phyloP scores from a whole-genome alignment of 2,113 vertebrate genomes.

The Ascaphus truei region DNA sequence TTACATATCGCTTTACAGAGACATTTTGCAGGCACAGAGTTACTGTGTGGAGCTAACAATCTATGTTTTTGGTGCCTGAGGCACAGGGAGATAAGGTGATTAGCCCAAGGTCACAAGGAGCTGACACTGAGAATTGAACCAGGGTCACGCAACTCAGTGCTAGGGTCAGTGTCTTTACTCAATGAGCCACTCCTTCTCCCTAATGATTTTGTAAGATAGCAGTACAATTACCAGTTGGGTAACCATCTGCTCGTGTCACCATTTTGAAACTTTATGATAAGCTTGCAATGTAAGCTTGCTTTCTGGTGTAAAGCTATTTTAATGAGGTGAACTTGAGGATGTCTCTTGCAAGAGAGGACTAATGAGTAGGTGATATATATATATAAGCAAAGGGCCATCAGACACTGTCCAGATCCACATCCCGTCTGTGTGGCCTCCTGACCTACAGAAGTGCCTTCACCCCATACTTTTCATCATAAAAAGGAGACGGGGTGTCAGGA shows the following conservation, averaged over 20 bases:
- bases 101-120: too few species aligned
- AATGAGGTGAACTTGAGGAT: constrained; percentile 20
- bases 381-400: neutral
- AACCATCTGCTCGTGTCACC: neutral
- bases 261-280: neutral
- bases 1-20: too few species aligned
- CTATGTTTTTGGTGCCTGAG: too few species aligned
- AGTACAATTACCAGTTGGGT: neutral
- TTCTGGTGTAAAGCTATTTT: constrained; percentile 2
- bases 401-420: constrained; percentile 11
- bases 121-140: neutral
- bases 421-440: neutral
- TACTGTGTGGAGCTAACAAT: too few species aligned
- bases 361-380: neutral
- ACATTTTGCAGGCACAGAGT: too few species aligned
- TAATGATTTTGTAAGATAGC: neutral
- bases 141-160: too few species aligned
- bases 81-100: too few species aligned
- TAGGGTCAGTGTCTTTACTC: too few species aligned
- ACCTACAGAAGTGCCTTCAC: neutral
- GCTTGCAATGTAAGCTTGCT: neutral
- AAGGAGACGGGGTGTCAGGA: neutral
- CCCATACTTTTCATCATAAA: neutral
- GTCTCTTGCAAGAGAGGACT: neutral
- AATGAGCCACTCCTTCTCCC: too few species aligned